Percentiles rank a stretch among this genome's conserved stretches.
Evolutionary conservation across 2,113 vertebrate genomes (phyloP).

Genomic region (Penelope pileata): DNA sequence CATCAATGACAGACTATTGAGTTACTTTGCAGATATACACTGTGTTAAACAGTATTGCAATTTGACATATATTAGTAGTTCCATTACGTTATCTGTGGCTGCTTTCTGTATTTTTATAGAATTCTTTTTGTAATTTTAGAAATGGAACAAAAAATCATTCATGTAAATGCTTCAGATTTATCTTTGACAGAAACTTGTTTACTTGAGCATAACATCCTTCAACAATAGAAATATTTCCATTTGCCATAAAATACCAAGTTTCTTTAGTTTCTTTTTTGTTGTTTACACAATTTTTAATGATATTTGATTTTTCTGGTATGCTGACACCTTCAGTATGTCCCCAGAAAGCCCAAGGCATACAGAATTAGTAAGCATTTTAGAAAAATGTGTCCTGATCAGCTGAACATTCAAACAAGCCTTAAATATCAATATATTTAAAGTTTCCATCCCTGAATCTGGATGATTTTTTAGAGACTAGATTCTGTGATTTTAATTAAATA

Average conservation of each 20-base stretch:
- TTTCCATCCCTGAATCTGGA: neutral
- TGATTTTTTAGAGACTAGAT: neutral
- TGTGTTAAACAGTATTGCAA: neutral
- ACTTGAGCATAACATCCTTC: neutral
- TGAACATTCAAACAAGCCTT: neutral
- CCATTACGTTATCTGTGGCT: neutral
- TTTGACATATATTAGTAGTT: neutral
- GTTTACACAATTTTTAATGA: neutral
- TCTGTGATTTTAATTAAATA: neutral
- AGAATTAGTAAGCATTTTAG: neutral
- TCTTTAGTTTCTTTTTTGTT: neutral
- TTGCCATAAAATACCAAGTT: neutral
- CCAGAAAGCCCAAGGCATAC: neutral
- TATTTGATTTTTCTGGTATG: neutral
- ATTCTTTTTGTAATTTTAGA: neutral
- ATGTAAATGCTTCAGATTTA: neutral
- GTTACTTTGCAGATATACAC: neutral
- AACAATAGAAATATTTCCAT: neutral
- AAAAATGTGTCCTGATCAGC: neutral
- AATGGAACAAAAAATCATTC: neutral
- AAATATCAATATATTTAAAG: neutral
- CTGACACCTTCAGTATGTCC: neutral
- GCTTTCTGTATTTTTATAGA: neutral
- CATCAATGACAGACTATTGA: neutral
- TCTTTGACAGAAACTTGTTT: neutral